Conservation (phyloP, 2,888 invertebrate species). For the Brachyptera risi region DNA sequence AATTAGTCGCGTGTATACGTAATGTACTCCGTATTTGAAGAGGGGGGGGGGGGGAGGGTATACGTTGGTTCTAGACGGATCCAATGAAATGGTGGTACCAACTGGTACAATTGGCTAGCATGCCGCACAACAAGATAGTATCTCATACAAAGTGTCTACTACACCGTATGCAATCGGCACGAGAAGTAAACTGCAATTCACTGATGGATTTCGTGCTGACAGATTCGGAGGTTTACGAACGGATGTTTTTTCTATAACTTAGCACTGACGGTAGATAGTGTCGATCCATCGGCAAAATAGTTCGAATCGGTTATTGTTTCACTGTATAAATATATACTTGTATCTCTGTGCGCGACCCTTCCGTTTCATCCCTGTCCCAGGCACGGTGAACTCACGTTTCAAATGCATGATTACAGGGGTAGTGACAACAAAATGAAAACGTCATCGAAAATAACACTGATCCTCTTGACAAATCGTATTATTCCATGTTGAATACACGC, state of each 20-base stretch:
- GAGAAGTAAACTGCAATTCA: no score
- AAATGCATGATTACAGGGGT: constrained; percentile 1
- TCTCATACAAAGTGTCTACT: neutral
- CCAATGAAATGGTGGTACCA: neutral
- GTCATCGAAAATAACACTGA: constrained; percentile 6
- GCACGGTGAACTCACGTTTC: neutral
- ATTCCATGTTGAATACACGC: neutral
- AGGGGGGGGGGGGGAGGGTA: neutral
- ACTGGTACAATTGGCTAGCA: constrained; percentile 17
- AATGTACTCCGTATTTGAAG: no score
- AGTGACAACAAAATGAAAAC: constrained; percentile 15
- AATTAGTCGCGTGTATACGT: no score
- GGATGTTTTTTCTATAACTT: no score
- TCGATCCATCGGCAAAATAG: no score
- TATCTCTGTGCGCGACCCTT: neutral
- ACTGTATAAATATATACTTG: neutral
- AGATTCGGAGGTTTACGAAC: no score
- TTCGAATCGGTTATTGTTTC: no score
- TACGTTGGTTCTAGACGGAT: neutral
- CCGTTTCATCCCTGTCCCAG: neutral
- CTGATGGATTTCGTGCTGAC: no score
- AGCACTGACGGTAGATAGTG: no score
- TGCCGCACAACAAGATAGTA: neutral
- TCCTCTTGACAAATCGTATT: constrained; percentile 5
- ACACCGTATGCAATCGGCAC: neutral